phyloP scores from a whole-genome alignment of 2,113 vertebrate species.

The Morone chrysops region DNA sequence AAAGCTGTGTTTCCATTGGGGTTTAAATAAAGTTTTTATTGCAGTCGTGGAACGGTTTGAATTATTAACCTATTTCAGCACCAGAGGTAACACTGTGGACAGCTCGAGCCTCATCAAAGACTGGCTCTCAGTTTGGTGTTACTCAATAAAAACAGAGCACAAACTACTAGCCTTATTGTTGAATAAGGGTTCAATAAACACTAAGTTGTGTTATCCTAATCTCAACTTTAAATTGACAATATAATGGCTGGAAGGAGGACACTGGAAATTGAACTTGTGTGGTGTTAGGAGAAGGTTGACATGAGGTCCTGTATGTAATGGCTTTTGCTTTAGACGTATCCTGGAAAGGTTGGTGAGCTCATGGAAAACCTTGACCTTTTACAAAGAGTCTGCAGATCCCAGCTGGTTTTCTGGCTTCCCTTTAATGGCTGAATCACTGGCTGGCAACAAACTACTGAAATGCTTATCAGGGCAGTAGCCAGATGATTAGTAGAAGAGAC shows the following conservation, averaged over 20 bases:
- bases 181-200: constrained; percentile 5
- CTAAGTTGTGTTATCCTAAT: constrained; percentile 4
- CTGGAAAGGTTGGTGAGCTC: constrained; percentile 68
- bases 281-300: constrained; percentile 37
- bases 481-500: constrained; percentile 62
- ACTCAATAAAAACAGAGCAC: background rate
- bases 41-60: constrained; percentile 28
- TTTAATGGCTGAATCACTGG: constrained; percentile 65
- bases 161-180: constrained; percentile 1
- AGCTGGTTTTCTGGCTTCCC: constrained; percentile 57
- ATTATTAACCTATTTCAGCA: constrained; percentile 45
- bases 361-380: constrained; percentile 76
- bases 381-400: constrained; percentile 61
- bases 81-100: constrained; percentile 11
- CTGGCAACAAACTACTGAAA: constrained; percentile 62
- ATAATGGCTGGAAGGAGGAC: constrained; percentile 17
- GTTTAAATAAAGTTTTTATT: constrained; percentile 52
- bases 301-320: constrained; percentile 41
- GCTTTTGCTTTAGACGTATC: constrained; percentile 50
- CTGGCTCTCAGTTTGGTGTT: background rate
- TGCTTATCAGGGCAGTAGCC: constrained; percentile 52
- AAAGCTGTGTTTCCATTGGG: constrained; percentile 36
- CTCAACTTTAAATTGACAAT: constrained; percentile 16
- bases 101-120: background rate
- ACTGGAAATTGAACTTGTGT: constrained; percentile 32